These are phyloP conservation scores for Apaloderma vittatum DNA, from an alignment of 2,113 vertebrate species.

Conservation along the genomic window DNA sequence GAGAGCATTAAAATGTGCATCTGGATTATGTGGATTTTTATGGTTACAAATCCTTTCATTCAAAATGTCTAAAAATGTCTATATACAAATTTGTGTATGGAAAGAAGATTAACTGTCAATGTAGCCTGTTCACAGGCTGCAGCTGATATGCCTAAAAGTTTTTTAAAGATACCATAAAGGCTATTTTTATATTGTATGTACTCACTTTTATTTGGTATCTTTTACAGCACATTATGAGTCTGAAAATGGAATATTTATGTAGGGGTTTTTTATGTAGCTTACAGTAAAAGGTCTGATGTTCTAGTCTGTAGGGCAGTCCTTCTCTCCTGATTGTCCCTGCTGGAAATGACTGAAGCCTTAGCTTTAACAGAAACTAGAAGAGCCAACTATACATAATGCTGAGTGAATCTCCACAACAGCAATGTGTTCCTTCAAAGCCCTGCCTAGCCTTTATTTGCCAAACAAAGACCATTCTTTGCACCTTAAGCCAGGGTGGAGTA, in stretches of 20 bases:
- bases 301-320: not conserved
- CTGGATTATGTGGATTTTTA: conserved; percentile 11
- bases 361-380: not conserved
- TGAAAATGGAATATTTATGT: not conserved
- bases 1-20: not conserved
- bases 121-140: not conserved
- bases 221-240: not conserved
- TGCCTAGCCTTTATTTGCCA: conserved; percentile 36
- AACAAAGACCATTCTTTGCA: conserved; percentile 37
- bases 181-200: not conserved
- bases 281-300: not conserved
- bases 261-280: not conserved
- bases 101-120: not conserved
- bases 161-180: not conserved
- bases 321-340: not conserved
- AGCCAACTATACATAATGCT: not conserved
- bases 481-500: conserved; percentile 63
- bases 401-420: not conserved
- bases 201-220: not conserved
- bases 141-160: not conserved
- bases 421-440: not conserved
- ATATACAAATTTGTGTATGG: not conserved
- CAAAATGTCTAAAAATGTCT: not conserved
- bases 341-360: not conserved
- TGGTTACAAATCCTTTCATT: not conserved